Conservation (phyloP, 1,140 invertebrate species). For the Polypedilum vanderplanki region DNA sequence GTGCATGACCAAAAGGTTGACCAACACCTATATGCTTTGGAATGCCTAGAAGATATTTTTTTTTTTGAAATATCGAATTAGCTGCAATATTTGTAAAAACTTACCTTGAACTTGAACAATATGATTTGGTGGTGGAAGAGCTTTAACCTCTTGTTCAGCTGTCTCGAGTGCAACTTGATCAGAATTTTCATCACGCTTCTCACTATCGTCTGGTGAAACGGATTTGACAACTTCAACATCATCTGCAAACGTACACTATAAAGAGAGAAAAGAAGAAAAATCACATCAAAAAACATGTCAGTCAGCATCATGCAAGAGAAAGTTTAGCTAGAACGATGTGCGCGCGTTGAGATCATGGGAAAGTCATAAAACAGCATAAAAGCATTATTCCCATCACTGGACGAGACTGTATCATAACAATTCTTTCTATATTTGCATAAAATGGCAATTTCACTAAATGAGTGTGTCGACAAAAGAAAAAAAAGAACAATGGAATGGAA, state of each 20-base stretch:
- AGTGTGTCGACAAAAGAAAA: not conserved
- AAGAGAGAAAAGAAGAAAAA: constrained; percentile 29
- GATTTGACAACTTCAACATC: constrained; percentile 59
- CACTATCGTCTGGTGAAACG: constrained; percentile 47
- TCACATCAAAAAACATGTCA: not conserved
- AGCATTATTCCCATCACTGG: not conserved
- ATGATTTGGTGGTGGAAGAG: constrained; percentile 47
- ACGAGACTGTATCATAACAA: not conserved
- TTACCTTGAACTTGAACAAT: constrained; percentile 42
- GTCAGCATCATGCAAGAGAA: constrained; percentile 12
- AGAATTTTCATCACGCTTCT: constrained; percentile 49
- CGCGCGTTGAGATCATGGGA: constrained; percentile 27
- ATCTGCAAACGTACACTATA: constrained; percentile 48
- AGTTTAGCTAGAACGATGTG: not conserved
- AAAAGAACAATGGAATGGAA: not conserved
- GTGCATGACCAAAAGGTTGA: constrained; percentile 45
- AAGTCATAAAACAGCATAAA: constrained; percentile 12
- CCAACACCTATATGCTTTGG: constrained; percentile 45
- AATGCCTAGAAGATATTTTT: constrained; percentile 41
- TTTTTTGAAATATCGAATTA: not conserved
- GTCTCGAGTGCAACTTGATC: constrained; percentile 63
- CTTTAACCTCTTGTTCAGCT: constrained; percentile 51
- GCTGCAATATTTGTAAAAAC: too few relatives aligned
- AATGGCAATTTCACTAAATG: constrained; percentile 19
- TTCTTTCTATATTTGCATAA: not conserved